Percentiles rank a stretch among this genome's conserved stretches.
Evolutionary conservation across 2,888 invertebrate species (phyloP).

Genomic region (Unio delphinus): DNA sequence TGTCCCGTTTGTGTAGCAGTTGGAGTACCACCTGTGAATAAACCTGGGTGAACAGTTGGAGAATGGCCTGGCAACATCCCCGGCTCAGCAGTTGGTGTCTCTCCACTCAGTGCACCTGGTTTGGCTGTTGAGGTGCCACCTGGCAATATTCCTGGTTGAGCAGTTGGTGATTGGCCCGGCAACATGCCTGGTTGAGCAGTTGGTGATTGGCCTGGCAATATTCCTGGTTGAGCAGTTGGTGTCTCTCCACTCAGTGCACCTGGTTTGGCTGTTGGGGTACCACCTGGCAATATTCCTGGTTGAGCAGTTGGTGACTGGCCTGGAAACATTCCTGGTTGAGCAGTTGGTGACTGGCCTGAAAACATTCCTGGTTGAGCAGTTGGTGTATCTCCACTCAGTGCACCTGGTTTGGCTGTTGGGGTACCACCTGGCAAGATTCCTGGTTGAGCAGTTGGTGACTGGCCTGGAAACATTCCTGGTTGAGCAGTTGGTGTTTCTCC

Average conservation of each 20-base stretch:
- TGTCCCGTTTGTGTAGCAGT: not conserved
- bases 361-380: slow-evolving; percentile 14
- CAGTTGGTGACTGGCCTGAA: slow-evolving; percentile 25
- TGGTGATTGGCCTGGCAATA: slow-evolving; percentile 14
- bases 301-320: too few relatives aligned
- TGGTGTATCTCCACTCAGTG: slow-evolving; percentile 11
- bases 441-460: slow-evolving; percentile 24
- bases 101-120: not conserved
- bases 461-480: slow-evolving; percentile 12
- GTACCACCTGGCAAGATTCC: slow-evolving; percentile 12
- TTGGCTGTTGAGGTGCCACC: too few relatives aligned
- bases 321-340: not conserved
- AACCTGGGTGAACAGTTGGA: slow-evolving; percentile 27
- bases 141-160: slow-evolving; percentile 7
- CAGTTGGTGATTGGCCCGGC: slow-evolving; percentile 14
- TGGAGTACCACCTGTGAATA: not conserved
- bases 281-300: too few relatives aligned
- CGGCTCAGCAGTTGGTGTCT: slow-evolving; percentile 18
- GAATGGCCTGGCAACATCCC: slow-evolving; percentile 11
- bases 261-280: too few relatives aligned
- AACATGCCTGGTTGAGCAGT: slow-evolving; percentile 16
- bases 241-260: not conserved
- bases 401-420: slow-evolving; percentile 20
- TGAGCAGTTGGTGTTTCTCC: slow-evolving; percentile 23
- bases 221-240: slow-evolving; percentile 28